phyloP scores from a whole-genome alignment of 2,888 invertebrate genomes.

The Cephus rjabovi region DNA sequence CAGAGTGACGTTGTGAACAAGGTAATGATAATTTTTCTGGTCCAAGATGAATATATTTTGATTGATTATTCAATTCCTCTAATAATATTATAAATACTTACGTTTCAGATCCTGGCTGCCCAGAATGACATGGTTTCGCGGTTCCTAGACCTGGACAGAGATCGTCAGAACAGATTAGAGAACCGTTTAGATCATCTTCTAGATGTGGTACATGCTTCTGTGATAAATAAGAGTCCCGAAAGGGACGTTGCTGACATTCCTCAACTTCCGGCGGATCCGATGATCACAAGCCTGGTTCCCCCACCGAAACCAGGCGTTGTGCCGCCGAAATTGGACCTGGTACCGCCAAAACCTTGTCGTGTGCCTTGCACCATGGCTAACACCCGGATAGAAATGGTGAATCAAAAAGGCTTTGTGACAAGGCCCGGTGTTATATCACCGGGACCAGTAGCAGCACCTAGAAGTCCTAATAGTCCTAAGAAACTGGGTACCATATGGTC shows the following conservation, averaged over 20 bases:
- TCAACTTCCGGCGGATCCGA: constrained; percentile 34
- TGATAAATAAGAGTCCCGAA: constrained; percentile 53
- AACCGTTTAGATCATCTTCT: constrained; percentile 59
- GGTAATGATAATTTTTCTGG: constrained; percentile 33
- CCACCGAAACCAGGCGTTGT: constrained; percentile 58
- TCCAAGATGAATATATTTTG: not conserved
- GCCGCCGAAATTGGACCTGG: constrained; percentile 61
- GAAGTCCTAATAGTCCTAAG: constrained; percentile 15
- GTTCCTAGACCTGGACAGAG: constrained; percentile 59
- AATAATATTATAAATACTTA: not conserved
- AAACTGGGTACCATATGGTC: constrained; percentile 58
- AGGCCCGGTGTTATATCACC: constrained; percentile 57
- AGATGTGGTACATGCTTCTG: constrained; percentile 57
- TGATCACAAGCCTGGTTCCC: constrained; percentile 50
- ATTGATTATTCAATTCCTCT: not conserved
- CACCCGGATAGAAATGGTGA: constrained; percentile 48
- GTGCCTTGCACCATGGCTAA: constrained; percentile 56
- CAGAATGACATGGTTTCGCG: constrained; percentile 61
- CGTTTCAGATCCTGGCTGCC: constrained; percentile 55
- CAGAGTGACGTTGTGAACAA: constrained; percentile 64
- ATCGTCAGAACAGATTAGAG: constrained; percentile 61
- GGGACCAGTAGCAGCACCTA: constrained; percentile 47
- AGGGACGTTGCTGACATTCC: constrained; percentile 31
- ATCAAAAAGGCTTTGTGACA: constrained; percentile 51
- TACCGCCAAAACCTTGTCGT: constrained; percentile 63